phyloP scores from a whole-genome alignment of 2,113 vertebrate species.

The Hippocampus mohnikei region DNA sequence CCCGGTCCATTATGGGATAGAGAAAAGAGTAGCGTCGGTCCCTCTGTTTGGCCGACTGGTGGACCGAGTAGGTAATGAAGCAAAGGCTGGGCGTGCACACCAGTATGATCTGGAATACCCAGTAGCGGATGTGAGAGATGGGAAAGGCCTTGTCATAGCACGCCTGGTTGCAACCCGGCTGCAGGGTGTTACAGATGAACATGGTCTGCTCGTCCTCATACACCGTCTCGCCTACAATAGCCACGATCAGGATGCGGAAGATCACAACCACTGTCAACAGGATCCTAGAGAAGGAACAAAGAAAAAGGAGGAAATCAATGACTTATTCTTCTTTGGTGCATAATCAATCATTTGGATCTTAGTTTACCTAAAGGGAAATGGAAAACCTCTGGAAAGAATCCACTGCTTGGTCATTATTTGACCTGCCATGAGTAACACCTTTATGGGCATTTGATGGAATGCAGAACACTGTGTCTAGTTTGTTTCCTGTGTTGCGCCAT shows the following conservation, averaged over 20 bases:
- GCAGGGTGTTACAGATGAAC: conserved; percentile 88
- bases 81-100: conserved; percentile 89
- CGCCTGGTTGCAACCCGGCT: conserved; percentile 87
- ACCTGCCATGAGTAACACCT: neutral
- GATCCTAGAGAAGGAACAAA: conserved; percentile 70
- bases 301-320: conserved; percentile 16
- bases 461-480: neutral
- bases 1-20: conserved; percentile 76
- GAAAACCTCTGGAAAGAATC: neutral
- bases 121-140: conserved; percentile 90
- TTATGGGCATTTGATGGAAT: neutral
- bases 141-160: conserved; percentile 89
- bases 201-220: conserved; percentile 90
- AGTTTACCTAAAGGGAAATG: neutral
- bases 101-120: conserved; percentile 91
- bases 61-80: conserved; percentile 89
- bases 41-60: conserved; percentile 84
- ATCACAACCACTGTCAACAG: conserved; percentile 89
- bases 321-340: neutral
- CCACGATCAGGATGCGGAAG: conserved; percentile 88
- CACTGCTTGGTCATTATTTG: neutral
- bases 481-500: neutral
- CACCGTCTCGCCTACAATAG: conserved; percentile 86
- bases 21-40: conserved; percentile 81
- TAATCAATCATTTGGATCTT: neutral